Conservation (phyloP, 2,797 vertebrate genomes). For the Phylloscopus collybita region DNA sequence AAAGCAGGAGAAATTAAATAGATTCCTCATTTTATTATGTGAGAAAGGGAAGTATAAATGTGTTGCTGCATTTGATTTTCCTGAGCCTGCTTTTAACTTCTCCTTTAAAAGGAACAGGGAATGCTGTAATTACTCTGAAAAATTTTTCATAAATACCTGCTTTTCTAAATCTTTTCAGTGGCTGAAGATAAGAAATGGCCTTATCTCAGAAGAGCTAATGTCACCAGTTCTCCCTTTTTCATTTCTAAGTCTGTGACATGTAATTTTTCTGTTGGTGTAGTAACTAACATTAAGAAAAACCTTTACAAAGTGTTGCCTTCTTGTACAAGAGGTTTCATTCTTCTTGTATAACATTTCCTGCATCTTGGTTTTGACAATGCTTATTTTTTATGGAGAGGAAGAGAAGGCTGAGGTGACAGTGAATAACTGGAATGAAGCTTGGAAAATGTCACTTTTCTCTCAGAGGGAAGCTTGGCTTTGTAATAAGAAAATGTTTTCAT, state of each 20-base stretch:
- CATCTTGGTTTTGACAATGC: not conserved
- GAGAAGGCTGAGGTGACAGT: not conserved
- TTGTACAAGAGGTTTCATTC: not conserved
- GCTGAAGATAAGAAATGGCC: not conserved
- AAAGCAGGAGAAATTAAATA: not conserved
- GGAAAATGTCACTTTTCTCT: not conserved
- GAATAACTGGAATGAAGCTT: not conserved
- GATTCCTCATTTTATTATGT: not conserved
- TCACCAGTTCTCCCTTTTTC: not conserved
- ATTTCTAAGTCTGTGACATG: not conserved
- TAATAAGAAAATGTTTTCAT: not conserved
- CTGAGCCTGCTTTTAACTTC: not conserved
- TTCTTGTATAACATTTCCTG: not conserved
- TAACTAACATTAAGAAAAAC: not conserved
- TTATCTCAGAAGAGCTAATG: not conserved
- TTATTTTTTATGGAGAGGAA: not conserved
- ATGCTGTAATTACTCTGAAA: not conserved
- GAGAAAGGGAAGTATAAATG: not conserved
- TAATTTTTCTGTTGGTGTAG: not conserved
- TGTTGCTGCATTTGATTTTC: not conserved
- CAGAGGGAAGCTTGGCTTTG: not conserved
- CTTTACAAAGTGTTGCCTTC: not conserved
- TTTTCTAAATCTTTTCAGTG: not conserved
- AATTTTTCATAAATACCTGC: constrained; percentile 2
- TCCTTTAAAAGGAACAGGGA: not conserved